phyloP scores from a whole-genome alignment of 1,140 invertebrate genomes.

The Pantala flavescens region DNA sequence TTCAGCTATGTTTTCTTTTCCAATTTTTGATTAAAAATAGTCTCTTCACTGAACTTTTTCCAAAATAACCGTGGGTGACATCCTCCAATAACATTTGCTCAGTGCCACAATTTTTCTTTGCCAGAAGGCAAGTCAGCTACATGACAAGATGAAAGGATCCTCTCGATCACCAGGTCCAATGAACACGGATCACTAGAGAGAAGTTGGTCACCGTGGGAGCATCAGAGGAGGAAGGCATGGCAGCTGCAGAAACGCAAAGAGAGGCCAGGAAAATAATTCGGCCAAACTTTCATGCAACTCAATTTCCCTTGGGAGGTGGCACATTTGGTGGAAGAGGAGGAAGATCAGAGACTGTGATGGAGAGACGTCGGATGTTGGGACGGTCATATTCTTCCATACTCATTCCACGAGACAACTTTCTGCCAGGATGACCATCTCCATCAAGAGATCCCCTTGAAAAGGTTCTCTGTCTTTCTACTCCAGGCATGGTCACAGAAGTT shows the following conservation, averaged over 20 bases:
- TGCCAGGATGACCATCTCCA: slow-evolving; percentile 33
- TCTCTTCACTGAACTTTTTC: background rate
- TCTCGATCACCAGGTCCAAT: background rate
- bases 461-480: slow-evolving; percentile 50
- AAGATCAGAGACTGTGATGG: slow-evolving; percentile 39
- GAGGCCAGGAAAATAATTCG: background rate
- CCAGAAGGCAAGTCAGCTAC: background rate
- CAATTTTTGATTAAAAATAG: background rate
- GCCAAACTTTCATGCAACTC: background rate
- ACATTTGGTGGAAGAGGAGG: slow-evolving; percentile 1
- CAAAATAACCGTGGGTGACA: slow-evolving; percentile 1
- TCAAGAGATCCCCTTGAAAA: slow-evolving; percentile 42
- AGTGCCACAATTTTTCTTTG: background rate
- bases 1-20: background rate
- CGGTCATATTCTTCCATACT: slow-evolving; percentile 76
- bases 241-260: background rate
- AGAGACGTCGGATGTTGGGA: slow-evolving; percentile 62
- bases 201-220: slow-evolving; percentile 6
- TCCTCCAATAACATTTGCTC: background rate
- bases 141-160: background rate
- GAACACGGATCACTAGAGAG: background rate
- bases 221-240: slow-evolving; percentile 2
- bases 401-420: slow-evolving; percentile 50
- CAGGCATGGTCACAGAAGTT: slow-evolving; percentile 59
- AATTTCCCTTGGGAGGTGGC: background rate